A percentile compares a stretch with the other conserved stretches of the same genome.
These are phyloP conservation scores for Mamestra configurata DNA, from an alignment of 1,140 invertebrate genomes.

Conservation along the genomic window DNA sequence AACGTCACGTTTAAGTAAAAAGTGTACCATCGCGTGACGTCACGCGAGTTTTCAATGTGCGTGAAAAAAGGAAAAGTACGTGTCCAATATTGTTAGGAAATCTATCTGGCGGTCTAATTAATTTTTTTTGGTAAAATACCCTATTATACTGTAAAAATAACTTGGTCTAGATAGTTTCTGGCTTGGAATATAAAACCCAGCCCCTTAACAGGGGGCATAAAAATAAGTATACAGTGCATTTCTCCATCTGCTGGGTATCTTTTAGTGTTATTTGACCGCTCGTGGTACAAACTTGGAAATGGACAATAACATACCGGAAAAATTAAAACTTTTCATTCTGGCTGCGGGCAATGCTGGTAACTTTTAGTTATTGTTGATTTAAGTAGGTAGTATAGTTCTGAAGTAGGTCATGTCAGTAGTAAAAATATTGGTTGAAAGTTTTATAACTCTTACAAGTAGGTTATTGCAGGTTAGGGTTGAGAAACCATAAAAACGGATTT, in stretches of 20 bases:
- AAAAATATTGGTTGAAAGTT: slow-evolving; percentile 34
- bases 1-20: no score
- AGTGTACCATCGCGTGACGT: no score
- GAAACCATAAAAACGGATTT: slow-evolving; percentile 10
- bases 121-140: no score
- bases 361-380: not conserved
- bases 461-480: slow-evolving; percentile 11
- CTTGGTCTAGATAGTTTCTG: no score
- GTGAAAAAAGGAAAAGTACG: no score
- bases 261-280: not conserved
- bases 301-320: slow-evolving; percentile 11
- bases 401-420: slow-evolving; percentile 15
- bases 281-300: not conserved
- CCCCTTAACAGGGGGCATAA: no score
- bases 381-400: not conserved
- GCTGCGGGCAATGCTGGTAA: not conserved
- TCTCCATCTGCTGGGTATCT: not conserved
- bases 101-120: no score
- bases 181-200: no score
- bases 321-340: slow-evolving; percentile 1
- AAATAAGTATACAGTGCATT: not conserved
- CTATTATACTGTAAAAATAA: no score
- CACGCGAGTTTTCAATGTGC: no score
- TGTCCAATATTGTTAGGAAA: no score
- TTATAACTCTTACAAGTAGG: slow-evolving; percentile 14